Conservation (phyloP, 2,797 vertebrate species). For the Buceros bicornis region DNA sequence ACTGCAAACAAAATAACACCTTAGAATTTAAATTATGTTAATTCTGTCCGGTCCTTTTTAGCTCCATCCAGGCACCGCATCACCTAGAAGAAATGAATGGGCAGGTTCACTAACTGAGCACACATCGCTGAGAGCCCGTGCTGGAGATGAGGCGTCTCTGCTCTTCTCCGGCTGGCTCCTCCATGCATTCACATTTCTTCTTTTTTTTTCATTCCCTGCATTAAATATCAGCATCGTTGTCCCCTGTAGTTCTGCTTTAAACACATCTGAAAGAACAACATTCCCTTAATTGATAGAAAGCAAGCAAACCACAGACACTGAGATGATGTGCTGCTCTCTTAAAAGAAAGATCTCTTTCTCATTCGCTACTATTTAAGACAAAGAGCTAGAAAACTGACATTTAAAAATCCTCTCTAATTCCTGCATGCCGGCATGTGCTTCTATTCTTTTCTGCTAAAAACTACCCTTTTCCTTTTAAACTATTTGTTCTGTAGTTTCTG, state of each 20-base stretch:
- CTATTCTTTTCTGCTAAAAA: neutral
- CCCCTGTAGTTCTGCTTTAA: neutral
- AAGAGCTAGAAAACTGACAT: constrained; percentile 23
- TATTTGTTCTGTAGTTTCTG: neutral
- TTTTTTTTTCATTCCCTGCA: neutral
- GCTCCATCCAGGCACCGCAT: neutral
- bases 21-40: neutral
- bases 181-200: neutral
- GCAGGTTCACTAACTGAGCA: neutral
- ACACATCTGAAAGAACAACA: neutral
- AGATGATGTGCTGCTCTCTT: neutral
- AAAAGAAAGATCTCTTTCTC: constrained; percentile 4
- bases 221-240: neutral
- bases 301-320: neutral
- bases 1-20: neutral
- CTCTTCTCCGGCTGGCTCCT: neutral
- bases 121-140: fast-evolving
- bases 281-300: neutral
- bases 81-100: neutral
- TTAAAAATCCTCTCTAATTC: constrained; percentile 32
- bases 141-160: neutral
- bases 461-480: neutral
- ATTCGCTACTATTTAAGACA: neutral
- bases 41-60: neutral
- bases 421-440: neutral